These are phyloP conservation scores for Limnodromus scolopaceus DNA, from an alignment of 2,797 vertebrate species.

Conservation along the genomic window DNA sequence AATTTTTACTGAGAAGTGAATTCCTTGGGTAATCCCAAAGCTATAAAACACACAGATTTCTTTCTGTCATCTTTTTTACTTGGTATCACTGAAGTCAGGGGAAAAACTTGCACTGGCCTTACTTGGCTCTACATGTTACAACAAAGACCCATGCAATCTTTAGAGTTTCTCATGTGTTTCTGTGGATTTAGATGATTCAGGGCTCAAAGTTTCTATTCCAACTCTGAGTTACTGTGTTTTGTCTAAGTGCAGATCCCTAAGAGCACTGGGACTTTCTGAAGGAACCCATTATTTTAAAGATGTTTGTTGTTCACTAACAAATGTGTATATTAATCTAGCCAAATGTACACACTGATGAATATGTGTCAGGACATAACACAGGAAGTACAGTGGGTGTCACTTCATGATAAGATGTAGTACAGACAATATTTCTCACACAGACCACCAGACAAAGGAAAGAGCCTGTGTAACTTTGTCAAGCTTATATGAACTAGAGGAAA, in stretches of 20 bases:
- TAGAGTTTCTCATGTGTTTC: neutral
- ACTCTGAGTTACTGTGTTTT: neutral
- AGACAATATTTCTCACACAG: neutral
- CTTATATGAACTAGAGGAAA: neutral
- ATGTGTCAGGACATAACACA: neutral
- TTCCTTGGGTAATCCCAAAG: neutral
- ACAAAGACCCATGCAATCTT: neutral
- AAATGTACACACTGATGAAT: neutral
- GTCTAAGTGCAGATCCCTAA: neutral
- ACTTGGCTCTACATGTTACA: neutral
- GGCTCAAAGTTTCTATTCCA: neutral
- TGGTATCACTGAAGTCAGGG: neutral
- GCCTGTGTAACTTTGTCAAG: neutral
- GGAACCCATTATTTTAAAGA: neutral
- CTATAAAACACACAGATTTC: neutral
- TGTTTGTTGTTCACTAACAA: neutral
- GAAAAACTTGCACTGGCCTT: neutral
- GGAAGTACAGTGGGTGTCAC: neutral
- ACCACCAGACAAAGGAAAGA: neutral
- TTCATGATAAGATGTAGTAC: neutral
- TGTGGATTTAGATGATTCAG: neutral
- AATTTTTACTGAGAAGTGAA: neutral
- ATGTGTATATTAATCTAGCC: neutral
- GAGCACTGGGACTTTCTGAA: neutral
- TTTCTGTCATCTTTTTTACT: neutral